A percentile compares a stretch with the other conserved stretches of the same genome.
Evolutionary conservation across 1,140 invertebrate genomes (phyloP).

Genomic region (Drosophila nebulosa): DNA sequence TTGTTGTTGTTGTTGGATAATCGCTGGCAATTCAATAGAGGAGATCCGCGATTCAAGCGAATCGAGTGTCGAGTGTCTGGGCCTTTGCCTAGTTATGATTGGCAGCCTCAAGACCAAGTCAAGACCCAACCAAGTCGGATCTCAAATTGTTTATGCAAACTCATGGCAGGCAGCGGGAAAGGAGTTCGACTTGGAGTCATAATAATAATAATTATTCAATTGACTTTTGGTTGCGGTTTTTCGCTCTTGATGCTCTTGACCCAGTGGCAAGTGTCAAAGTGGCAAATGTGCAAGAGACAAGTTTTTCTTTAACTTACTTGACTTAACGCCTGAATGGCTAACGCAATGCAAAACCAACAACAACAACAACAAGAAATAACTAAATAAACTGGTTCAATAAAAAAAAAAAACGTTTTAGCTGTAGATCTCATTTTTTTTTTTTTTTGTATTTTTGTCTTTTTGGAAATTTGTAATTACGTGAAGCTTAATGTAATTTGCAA

Average conservation of each 20-base stretch:
- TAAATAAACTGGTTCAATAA: conserved; percentile 1
- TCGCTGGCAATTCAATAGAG: background rate
- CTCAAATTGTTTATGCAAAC: conserved; percentile 62
- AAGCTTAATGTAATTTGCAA: conserved; percentile 55
- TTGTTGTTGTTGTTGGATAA: conserved; percentile 57
- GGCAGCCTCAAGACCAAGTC: conserved; percentile 26
- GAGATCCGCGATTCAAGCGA: background rate
- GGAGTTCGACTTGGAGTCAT: background rate
- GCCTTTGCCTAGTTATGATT: conserved; percentile 31
- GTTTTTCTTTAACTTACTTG: background rate
- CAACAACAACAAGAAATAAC: background rate
- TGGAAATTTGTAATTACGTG: conserved; percentile 53
- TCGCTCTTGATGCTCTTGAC: conserved; percentile 48
- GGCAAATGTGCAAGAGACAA: conserved; percentile 11
- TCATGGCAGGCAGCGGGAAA: conserved; percentile 34
- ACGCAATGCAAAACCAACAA: background rate
- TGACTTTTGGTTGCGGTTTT: conserved; percentile 34
- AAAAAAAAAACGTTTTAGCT: background rate
- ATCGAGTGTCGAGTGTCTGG: conserved; percentile 19
- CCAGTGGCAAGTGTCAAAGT: conserved; percentile 64
- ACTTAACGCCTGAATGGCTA: conserved; percentile 29
- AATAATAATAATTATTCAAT: conserved; percentile 51
- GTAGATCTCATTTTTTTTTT: conserved; percentile 27
- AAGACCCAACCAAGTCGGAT: background rate
- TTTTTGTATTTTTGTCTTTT: conserved; percentile 27